phyloP scores from a whole-genome alignment of 2,888 invertebrate genomes.

The Aspidiotus rigidus region DNA sequence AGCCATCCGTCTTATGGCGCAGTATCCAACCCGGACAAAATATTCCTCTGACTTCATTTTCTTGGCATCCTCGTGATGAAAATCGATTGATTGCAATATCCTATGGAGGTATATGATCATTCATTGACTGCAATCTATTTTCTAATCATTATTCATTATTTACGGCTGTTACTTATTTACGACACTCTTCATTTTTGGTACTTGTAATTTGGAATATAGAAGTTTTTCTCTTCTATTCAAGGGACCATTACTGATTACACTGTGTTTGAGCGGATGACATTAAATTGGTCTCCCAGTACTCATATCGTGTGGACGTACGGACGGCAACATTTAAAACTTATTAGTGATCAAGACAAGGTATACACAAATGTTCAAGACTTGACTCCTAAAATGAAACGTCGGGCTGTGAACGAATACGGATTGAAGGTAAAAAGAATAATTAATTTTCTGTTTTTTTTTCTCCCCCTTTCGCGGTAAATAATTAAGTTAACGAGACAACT shows the following conservation, averaged over 20 bases:
- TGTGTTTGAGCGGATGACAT: constrained; percentile 70
- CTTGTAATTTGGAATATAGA: neutral
- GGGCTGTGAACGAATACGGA: constrained; percentile 68
- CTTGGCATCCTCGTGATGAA: constrained; percentile 79
- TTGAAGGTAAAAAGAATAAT: constrained; percentile 53
- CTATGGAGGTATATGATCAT: constrained; percentile 45
- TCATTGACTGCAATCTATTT: neutral
- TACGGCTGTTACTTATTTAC: neutral
- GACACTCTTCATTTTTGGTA: neutral
- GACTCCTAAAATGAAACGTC: constrained; percentile 59
- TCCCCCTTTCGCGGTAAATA: neutral
- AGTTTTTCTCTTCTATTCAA: constrained; percentile 38
- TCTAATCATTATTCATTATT: neutral
- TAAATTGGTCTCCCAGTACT: constrained; percentile 67
- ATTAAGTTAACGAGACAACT: neutral
- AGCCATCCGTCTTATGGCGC: constrained; percentile 65
- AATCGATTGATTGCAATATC: constrained; percentile 63
- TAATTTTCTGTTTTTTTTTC: constrained; percentile 1
- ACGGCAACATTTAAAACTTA: constrained; percentile 53
- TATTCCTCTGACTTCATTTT: constrained; percentile 59
- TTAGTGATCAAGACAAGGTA: constrained; percentile 49
- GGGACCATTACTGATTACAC: constrained; percentile 62
- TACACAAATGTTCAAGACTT: constrained; percentile 57
- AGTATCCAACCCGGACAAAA: constrained; percentile 49
- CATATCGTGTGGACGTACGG: constrained; percentile 68